phyloP scores from a whole-genome alignment of 92 coral and sea anemone species.

The Parazoanthus darwini region DNA sequence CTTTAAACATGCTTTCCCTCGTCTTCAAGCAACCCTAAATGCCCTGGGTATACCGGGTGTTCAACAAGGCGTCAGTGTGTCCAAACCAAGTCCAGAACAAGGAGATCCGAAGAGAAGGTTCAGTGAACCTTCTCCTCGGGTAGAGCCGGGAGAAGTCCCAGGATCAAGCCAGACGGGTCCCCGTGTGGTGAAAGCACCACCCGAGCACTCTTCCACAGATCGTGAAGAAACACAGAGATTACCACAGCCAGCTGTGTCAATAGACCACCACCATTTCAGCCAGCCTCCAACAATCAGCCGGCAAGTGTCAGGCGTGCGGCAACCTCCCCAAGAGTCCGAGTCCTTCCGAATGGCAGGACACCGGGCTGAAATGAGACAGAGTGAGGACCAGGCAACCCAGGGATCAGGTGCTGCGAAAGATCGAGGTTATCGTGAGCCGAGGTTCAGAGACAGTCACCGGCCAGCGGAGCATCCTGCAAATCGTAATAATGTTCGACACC shows the following conservation, averaged over 20 bases:
- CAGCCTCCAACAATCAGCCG: constrained; percentile 4
- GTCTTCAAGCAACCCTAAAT: constrained; percentile 31
- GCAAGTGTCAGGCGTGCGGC: constrained; percentile 23
- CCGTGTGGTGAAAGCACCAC: background rate
- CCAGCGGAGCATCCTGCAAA: background rate
- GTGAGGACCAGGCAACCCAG: background rate
- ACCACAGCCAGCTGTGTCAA: background rate
- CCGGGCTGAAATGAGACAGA: background rate
- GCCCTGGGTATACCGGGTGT: constrained; percentile 41
- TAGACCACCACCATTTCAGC: constrained; percentile 19
- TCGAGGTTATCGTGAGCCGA: background rate
- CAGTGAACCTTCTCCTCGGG: background rate
- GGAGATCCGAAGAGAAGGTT: background rate
- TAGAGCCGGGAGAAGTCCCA: background rate
- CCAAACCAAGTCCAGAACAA: background rate
- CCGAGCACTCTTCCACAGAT: background rate
- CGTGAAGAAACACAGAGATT: background rate
- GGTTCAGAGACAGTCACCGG: background rate
- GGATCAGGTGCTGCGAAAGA: constrained; percentile 9
- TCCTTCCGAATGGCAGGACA: background rate
- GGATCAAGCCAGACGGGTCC: background rate
- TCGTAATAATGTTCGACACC: constrained; percentile 7
- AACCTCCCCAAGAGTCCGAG: background rate
- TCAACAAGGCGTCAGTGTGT: background rate
- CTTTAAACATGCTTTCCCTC: constrained; percentile 28